Evolutionary conservation across 2,888 invertebrate genomes (phyloP).

Genomic region (Pasiphila rectangulata): DNA sequence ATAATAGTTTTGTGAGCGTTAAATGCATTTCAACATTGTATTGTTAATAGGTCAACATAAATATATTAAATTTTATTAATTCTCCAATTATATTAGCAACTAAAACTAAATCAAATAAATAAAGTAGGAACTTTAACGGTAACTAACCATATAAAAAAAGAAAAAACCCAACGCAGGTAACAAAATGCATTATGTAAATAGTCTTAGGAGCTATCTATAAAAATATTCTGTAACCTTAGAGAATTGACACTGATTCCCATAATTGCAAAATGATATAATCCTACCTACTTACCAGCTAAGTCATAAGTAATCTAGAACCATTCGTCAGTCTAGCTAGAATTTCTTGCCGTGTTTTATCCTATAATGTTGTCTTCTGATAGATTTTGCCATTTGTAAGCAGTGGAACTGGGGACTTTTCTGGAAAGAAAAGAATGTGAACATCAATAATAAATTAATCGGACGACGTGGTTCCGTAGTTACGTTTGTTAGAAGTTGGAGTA

Average conservation of each 20-base stretch:
- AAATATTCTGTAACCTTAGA: conserved; percentile 11
- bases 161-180: conserved; percentile 5
- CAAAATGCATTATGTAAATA: conserved; percentile 14
- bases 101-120: conserved; percentile 4
- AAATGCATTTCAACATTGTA: conserved; percentile 1
- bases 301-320: conserved; percentile 8
- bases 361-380: conserved; percentile 42
- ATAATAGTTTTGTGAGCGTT: not conserved
- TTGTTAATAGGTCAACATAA: conserved; percentile 1
- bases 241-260: conserved; percentile 11
- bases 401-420: conserved; percentile 48
- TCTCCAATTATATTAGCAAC: not conserved
- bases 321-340: conserved; percentile 9
- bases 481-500: too few species aligned
- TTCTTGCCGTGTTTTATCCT: conserved; percentile 26
- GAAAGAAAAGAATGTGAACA: conserved; percentile 35
- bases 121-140: conserved; percentile 30
- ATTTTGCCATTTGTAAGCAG: conserved; percentile 43
- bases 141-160: conserved; percentile 11
- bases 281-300: not conserved
- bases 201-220: conserved; percentile 13
- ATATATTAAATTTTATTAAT: not conserved
- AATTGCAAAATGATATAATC: not conserved
- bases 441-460: too few species aligned
- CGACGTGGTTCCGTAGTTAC: too few species aligned